A percentile compares a stretch with the other conserved stretches of the same genome.
phyloP scores from a whole-genome alignment of 1,140 invertebrate genomes.

The Venustaconcha ellipsiformis region DNA sequence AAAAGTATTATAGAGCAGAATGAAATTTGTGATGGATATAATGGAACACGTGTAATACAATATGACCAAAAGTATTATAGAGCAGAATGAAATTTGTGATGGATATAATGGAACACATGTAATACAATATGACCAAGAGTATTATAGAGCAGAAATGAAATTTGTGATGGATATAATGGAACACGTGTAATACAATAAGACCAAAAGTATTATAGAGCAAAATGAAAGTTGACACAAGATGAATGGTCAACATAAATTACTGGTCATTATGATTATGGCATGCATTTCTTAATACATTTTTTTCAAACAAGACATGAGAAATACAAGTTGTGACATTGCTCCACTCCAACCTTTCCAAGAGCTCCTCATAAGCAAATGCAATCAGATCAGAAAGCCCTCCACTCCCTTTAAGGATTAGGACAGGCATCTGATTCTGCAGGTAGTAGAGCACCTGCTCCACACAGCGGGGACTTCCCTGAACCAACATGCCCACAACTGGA shows the following conservation, averaged over 20 bases:
- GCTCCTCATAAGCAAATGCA: conserved; percentile 66
- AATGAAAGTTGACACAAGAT: too few relatives aligned
- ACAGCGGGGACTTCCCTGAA: conserved; percentile 67
- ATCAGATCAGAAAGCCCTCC: conserved; percentile 69
- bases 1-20: too few relatives aligned
- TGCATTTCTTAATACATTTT: not conserved
- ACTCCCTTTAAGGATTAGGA: conserved; percentile 68
- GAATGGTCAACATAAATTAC: not conserved
- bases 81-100: too few relatives aligned
- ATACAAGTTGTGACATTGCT: not conserved
- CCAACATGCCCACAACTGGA: conserved; percentile 69
- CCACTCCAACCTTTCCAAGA: conserved; percentile 61
- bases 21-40: too few relatives aligned
- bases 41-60: too few relatives aligned
- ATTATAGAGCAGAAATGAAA: too few relatives aligned
- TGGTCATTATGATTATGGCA: not conserved
- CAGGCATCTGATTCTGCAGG: conserved; percentile 67
- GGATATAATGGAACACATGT: too few relatives aligned
- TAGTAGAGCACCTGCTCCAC: conserved; percentile 65
- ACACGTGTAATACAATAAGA: too few relatives aligned
- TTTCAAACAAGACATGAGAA: not conserved
- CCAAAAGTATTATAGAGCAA: too few relatives aligned
- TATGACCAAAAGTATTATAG: too few relatives aligned
- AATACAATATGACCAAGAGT: too few relatives aligned
- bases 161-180: too few relatives aligned